Conservation (phyloP, 2,888 invertebrate species). For the Oscheius sp. region DNA sequence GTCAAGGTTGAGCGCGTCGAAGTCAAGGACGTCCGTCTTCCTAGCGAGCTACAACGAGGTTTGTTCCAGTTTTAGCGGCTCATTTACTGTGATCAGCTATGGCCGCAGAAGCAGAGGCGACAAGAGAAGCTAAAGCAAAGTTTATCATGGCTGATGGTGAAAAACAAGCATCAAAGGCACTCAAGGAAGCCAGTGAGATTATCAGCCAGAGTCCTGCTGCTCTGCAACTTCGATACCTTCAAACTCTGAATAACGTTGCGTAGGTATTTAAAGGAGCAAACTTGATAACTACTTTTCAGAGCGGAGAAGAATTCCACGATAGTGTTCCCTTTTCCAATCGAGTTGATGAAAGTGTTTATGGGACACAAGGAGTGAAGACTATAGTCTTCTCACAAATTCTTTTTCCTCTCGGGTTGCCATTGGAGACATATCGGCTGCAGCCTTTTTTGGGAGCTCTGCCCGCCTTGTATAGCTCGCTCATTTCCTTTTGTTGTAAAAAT, state of each 20-base stretch:
- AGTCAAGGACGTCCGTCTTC: constrained; percentile 84
- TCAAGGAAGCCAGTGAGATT: constrained; percentile 91
- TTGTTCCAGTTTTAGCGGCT: constrained; percentile 82
- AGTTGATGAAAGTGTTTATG: constrained; percentile 61
- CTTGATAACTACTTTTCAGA: constrained; percentile 46
- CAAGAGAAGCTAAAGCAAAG: background rate
- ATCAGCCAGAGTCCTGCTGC: constrained; percentile 93
- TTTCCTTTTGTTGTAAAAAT: too few relatives aligned
- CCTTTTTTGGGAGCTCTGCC: too few relatives aligned
- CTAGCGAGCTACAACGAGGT: constrained; percentile 84
- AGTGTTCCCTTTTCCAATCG: constrained; percentile 72
- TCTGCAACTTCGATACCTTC: constrained; percentile 89
- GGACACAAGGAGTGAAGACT: background rate
- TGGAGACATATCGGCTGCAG: too few relatives aligned
- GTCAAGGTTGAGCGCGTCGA: constrained; percentile 75
- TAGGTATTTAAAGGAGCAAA: constrained; percentile 1
- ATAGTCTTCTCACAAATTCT: too few relatives aligned
- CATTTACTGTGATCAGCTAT: too few relatives aligned
- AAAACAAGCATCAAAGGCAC: constrained; percentile 84
- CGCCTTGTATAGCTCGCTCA: too few relatives aligned
- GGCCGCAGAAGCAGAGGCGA: constrained; percentile 34
- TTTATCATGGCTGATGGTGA: constrained; percentile 89
- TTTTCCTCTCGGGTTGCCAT: too few relatives aligned
- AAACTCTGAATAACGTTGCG: constrained; percentile 90
- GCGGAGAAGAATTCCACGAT: constrained; percentile 73